A percentile compares a stretch with the other conserved stretches of the same genome.
phyloP scores from a whole-genome alignment of 2,113 vertebrate species.

The Rissa tridactyla region DNA sequence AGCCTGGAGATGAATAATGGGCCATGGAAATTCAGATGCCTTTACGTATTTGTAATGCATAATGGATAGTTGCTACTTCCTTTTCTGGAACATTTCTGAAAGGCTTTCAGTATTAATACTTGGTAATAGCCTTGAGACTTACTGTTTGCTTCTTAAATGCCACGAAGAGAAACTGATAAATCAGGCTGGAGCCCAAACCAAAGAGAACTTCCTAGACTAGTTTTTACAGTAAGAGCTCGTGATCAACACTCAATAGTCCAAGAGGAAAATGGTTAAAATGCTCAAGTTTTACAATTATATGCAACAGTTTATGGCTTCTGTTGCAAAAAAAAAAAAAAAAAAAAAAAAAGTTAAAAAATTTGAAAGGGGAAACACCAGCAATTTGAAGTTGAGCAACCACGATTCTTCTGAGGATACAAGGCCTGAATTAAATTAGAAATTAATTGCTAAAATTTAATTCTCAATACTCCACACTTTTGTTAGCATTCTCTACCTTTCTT shows the following conservation, averaged over 20 bases:
- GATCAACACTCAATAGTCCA: not conserved
- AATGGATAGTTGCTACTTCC: constrained; percentile 45
- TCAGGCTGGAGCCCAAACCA: not conserved
- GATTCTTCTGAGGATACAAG: not conserved
- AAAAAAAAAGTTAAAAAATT: not conserved
- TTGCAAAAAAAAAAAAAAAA: not conserved
- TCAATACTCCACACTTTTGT: not conserved
- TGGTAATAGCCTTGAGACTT: not conserved
- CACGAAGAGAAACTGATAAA: not conserved
- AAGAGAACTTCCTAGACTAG: not conserved
- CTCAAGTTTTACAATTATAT: not conserved
- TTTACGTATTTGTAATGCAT: constrained; percentile 43
- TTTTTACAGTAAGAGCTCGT: not conserved
- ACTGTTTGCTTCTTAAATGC: not conserved
- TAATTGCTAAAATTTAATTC: not conserved
- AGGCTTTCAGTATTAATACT: constrained; percentile 12
- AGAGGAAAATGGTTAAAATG: not conserved
- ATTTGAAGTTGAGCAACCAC: not conserved
- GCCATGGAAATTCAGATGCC: constrained; percentile 46
- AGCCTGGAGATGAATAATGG: not conserved
- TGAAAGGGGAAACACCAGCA: not conserved
- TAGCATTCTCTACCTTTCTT: not conserved
- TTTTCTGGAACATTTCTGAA: constrained; percentile 67
- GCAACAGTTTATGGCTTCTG: not conserved
- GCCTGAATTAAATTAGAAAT: not conserved